Conservation (phyloP, 2,797 vertebrate genomes). For the Pseudochirops cupreus region DNA sequence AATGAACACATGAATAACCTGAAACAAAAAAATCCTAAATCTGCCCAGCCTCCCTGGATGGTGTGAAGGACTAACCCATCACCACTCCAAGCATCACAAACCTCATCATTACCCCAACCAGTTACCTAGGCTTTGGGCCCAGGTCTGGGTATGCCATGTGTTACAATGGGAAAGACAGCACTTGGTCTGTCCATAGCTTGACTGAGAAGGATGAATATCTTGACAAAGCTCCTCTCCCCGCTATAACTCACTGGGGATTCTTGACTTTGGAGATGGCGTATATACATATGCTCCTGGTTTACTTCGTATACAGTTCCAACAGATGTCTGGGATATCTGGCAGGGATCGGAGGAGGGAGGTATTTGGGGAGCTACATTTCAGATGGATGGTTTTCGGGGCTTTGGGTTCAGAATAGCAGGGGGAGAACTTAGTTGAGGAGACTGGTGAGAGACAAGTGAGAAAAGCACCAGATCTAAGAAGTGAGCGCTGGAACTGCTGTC, state of each 20-base stretch:
- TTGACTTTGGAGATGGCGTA: conserved; percentile 34
- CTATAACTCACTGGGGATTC: conserved; percentile 1
- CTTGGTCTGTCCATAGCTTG: conserved; percentile 29
- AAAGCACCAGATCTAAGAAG: background rate
- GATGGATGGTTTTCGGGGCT: background rate
- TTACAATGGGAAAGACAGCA: conserved; percentile 41
- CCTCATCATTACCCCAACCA: background rate
- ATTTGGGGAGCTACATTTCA: conserved; percentile 14
- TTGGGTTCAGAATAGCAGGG: background rate
- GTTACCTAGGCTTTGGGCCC: background rate
- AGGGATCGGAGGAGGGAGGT: background rate
- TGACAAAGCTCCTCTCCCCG: conserved; percentile 31
- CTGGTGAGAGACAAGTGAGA: background rate
- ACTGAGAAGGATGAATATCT: conserved; percentile 69
- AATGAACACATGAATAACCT: conserved; percentile 56
- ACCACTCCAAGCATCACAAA: conserved; percentile 31
- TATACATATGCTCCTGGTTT: conserved; percentile 41
- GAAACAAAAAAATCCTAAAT: conserved; percentile 43
- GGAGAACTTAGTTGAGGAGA: background rate
- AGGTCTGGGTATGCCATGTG: background rate
- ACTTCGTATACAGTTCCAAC: conserved; percentile 15
- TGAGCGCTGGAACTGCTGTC: background rate
- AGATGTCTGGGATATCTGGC: conserved; percentile 45
- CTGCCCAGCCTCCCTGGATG: conserved; percentile 43
- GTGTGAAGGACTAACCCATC: conserved; percentile 48